Evolutionary conservation across 2,113 vertebrate genomes (phyloP).

Genomic region (Sterna hirundo): DNA sequence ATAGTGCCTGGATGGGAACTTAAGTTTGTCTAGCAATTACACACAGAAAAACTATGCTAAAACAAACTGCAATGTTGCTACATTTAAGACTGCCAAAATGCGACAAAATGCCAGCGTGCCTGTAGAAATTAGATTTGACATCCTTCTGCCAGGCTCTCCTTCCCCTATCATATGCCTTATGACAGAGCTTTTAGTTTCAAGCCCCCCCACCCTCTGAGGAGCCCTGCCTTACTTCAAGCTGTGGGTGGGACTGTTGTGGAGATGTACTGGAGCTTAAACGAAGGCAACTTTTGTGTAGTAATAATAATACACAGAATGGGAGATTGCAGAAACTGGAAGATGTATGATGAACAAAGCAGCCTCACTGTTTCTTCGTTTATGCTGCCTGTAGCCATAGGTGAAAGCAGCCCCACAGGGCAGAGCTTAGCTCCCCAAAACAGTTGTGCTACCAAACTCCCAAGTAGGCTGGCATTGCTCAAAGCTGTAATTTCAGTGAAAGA

Average conservation of each 20-base stretch:
- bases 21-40: neutral
- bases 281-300: neutral
- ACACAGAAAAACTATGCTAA: neutral
- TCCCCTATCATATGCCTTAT: neutral
- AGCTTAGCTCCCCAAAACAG: neutral
- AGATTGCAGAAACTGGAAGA: neutral
- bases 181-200: neutral
- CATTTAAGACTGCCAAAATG: neutral
- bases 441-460: neutral
- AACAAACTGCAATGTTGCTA: neutral
- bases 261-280: neutral
- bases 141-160: neutral
- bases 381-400: neutral
- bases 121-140: neutral
- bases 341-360: neutral
- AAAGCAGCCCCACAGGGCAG: neutral
- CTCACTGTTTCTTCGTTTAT: neutral
- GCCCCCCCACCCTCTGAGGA: neutral
- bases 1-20: neutral
- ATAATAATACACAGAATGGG: neutral
- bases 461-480: neutral
- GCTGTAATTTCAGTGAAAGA: neutral
- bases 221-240: neutral
- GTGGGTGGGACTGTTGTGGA: neutral
- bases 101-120: neutral